phyloP scores from a whole-genome alignment of 2,113 vertebrate species.

The Silurus meridionalis region DNA sequence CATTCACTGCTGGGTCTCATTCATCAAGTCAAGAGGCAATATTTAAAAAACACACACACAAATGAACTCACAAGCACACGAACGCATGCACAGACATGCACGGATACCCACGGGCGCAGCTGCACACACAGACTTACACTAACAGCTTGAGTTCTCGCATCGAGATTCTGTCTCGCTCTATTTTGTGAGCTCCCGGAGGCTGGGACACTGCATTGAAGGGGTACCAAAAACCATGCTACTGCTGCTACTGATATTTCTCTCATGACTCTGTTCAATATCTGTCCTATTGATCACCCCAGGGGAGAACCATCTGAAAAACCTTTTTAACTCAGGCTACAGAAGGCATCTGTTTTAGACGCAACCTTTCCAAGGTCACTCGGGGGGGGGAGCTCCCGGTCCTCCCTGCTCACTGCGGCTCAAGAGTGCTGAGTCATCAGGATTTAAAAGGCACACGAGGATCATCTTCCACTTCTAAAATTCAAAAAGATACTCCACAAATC shows the following conservation, averaged over 20 bases:
- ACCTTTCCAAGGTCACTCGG: slow-evolving; percentile 49
- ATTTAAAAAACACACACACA: slow-evolving; percentile 13
- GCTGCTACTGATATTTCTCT: slow-evolving; percentile 30
- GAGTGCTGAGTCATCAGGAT: slow-evolving; percentile 36
- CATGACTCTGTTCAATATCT: slow-evolving; percentile 28
- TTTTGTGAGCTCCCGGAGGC: slow-evolving; percentile 4
- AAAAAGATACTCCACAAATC: not conserved
- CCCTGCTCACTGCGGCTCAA: slow-evolving; percentile 34
- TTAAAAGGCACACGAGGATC: slow-evolving; percentile 32
- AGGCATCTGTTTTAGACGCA: slow-evolving; percentile 30
- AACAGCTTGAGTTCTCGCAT: not conserved
- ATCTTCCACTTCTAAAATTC: slow-evolving; percentile 28
- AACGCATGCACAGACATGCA: not conserved
- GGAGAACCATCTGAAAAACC: slow-evolving; percentile 31
- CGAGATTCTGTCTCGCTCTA: not conserved
- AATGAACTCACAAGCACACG: not conserved
- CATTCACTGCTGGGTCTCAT: slow-evolving; percentile 18
- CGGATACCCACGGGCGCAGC: not conserved
- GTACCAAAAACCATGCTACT: slow-evolving; percentile 15
- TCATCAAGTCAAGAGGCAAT: slow-evolving; percentile 39
- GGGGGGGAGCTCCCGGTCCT: slow-evolving; percentile 23
- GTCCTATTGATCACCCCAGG: slow-evolving; percentile 14
- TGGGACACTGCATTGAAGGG: not conserved
- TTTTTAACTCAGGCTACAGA: slow-evolving; percentile 46
- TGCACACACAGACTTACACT: not conserved